These are phyloP conservation scores for Clanis bilineata DNA, from an alignment of 2,888 invertebrate genomes.

Conservation along the genomic window DNA sequence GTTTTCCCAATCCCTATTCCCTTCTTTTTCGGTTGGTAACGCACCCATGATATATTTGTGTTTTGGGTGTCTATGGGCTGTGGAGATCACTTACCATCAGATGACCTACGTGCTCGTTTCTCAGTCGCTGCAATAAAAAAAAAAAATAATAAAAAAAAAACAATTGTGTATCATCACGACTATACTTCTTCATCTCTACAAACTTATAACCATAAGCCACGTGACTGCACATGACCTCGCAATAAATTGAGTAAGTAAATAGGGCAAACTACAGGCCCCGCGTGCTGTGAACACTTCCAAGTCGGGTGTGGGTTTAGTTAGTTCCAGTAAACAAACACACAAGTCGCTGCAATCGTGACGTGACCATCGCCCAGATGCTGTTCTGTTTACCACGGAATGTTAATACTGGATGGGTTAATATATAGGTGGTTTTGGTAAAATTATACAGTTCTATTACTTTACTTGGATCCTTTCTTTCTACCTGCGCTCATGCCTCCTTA, in stretches of 20 bases:
- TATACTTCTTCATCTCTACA: neutral
- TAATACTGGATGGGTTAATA: neutral
- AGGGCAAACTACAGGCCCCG: conserved; percentile 13
- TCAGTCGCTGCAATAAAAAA: too few relatives aligned
- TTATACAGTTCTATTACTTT: too few relatives aligned
- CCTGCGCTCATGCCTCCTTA: too few relatives aligned
- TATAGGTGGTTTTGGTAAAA: neutral
- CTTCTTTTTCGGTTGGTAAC: too few relatives aligned
- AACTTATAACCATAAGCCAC: neutral
- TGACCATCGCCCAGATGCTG: conserved; percentile 59
- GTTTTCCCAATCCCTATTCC: too few relatives aligned
- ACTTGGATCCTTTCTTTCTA: too few relatives aligned
- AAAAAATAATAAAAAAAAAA: too few relatives aligned
- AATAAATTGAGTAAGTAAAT: conserved; percentile 11
- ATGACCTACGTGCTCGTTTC: too few relatives aligned
- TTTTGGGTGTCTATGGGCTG: too few relatives aligned
- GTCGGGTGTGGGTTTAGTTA: conserved; percentile 48
- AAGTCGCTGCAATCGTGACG: conserved; percentile 58
- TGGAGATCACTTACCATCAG: too few relatives aligned
- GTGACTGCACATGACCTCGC: neutral
- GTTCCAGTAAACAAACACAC: conserved; percentile 61
- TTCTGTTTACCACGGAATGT: conserved; percentile 22
- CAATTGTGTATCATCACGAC: too few relatives aligned
- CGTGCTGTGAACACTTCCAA: conserved; percentile 32
- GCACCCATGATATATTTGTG: too few relatives aligned